A percentile compares a stretch with the other conserved stretches of the same genome.
Evolutionary conservation across 2,888 invertebrate genomes (phyloP).

Genomic region (Sesia apiformis): DNA sequence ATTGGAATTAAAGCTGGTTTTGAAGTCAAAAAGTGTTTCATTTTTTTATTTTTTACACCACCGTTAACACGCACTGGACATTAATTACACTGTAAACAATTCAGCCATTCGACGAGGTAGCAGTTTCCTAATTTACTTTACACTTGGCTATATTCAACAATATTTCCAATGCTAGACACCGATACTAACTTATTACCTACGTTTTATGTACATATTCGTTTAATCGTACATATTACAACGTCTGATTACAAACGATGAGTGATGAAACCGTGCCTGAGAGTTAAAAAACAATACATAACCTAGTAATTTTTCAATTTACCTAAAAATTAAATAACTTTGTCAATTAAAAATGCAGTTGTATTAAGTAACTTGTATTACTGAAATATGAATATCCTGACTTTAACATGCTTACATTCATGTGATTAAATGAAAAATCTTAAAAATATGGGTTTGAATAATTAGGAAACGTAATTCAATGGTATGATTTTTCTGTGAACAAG

Average conservation of each 20-base stretch:
- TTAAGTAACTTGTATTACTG: too few species aligned
- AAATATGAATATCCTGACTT: too few species aligned
- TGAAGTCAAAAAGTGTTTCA: slow-evolving; percentile 37
- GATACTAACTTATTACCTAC: slow-evolving; percentile 9
- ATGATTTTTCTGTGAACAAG: too few species aligned
- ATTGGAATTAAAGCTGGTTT: background rate
- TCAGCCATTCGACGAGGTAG: slow-evolving; percentile 69
- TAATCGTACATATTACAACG: background rate
- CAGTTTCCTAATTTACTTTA: slow-evolving; percentile 43
- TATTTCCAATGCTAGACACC: slow-evolving; percentile 24
- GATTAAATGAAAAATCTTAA: too few species aligned
- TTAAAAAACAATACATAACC: too few species aligned
- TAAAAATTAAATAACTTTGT: too few species aligned
- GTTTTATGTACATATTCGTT: background rate
- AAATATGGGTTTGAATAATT: too few species aligned
- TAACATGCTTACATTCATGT: too few species aligned
- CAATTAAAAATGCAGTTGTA: too few species aligned
- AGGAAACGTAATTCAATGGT: too few species aligned
- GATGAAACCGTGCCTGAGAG: too few species aligned
- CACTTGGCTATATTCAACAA: background rate
- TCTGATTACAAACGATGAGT: background rate
- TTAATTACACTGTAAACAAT: slow-evolving; percentile 39
- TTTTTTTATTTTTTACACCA: slow-evolving; percentile 49
- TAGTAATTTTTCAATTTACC: too few species aligned
- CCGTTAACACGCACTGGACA: slow-evolving; percentile 51